phyloP scores from a whole-genome alignment of 2,113 vertebrate genomes.

The Talpa occidentalis region DNA sequence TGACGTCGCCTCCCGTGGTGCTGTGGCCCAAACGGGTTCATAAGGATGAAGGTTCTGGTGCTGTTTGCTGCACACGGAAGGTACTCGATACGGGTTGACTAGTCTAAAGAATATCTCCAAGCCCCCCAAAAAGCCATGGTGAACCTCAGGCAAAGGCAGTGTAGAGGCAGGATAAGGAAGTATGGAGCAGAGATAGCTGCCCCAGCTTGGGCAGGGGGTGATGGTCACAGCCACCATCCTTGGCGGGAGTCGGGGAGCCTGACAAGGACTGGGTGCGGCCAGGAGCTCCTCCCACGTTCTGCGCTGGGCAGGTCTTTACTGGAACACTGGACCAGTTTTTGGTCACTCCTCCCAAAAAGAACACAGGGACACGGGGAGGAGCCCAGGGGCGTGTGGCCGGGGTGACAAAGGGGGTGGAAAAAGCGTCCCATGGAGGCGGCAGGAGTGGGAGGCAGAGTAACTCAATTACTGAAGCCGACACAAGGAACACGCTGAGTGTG shows the following conservation, averaged over 20 bases:
- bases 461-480: neutral
- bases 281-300: neutral
- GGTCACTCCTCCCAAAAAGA: neutral
- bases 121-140: no score
- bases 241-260: no score
- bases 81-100: neutral
- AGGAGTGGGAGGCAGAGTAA: neutral
- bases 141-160: neutral
- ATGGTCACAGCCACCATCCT: neutral
- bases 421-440: neutral
- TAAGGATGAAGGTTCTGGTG: neutral
- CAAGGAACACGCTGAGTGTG: neutral
- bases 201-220: no score
- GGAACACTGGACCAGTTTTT: neutral
- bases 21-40: neutral
- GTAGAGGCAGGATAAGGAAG: neutral
- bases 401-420: neutral
- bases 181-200: neutral
- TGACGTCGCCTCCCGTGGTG: accelerated
- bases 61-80: neutral
- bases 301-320: neutral
- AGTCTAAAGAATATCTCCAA: neutral
- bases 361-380: neutral
- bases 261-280: neutral
- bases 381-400: neutral